phyloP scores from a whole-genome alignment of 1,140 invertebrate genomes.

The Drosophila novamexicana region DNA sequence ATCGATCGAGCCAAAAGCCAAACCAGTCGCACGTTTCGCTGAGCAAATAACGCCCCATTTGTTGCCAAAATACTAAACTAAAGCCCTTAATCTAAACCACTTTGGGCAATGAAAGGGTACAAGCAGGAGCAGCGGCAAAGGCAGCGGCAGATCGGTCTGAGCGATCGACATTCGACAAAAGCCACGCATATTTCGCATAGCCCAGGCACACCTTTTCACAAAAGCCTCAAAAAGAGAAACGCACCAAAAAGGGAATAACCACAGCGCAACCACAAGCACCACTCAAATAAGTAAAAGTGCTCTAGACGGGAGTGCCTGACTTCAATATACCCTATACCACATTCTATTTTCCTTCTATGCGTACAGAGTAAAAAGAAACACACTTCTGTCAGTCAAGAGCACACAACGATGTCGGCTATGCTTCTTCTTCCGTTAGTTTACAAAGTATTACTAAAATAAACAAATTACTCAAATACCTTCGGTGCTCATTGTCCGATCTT shows the following conservation, averaged over 20 bases:
- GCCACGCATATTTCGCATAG: constrained; percentile 81
- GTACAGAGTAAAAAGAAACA: too few relatives aligned
- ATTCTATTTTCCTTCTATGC: too few relatives aligned
- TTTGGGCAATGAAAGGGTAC: constrained; percentile 62
- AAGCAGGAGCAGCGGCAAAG: not conserved
- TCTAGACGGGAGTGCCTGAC: too few relatives aligned
- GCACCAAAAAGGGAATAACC: constrained; percentile 45
- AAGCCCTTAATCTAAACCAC: constrained; percentile 83
- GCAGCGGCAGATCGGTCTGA: constrained; percentile 43
- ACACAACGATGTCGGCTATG: too few relatives aligned
- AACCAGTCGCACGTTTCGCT: constrained; percentile 78
- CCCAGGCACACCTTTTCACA: constrained; percentile 73
- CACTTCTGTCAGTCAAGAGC: too few relatives aligned
- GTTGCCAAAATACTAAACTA: constrained; percentile 58
- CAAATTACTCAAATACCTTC: too few relatives aligned
- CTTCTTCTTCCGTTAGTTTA: too few relatives aligned
- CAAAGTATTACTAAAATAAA: too few relatives aligned
- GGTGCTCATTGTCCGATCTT: too few relatives aligned
- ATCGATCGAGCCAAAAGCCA: constrained; percentile 59
- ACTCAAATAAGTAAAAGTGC: constrained; percentile 9
- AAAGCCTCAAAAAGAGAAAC: constrained; percentile 31
- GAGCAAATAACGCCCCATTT: constrained; percentile 79
- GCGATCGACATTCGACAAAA: constrained; percentile 69
- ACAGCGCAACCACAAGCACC: constrained; percentile 4
- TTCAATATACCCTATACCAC: too few relatives aligned